Evolutionary conservation across 2,113 vertebrate genomes (phyloP), one percentile per base, ranked within the genome.

Genomic region (Gobiocypris rarus): DNA sequence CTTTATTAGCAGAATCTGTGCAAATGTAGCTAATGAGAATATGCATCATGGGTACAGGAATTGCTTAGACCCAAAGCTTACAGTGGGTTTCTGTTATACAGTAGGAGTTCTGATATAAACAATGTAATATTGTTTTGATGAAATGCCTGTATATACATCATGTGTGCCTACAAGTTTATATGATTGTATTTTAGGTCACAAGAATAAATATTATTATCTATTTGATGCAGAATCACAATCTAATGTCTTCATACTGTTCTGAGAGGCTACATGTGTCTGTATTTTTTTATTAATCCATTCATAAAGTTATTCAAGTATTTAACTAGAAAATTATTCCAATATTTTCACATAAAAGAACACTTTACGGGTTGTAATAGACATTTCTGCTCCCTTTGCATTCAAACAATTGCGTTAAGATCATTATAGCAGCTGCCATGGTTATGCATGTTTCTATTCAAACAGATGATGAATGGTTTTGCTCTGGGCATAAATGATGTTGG

Each of bases 151-250:
- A 83, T 73, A 86, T 58, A 73, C 73, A 87, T 87, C 81, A 86
- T 88, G 87, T 88, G 87, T 88, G 87, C 87, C 84, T 88, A 88
- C 52, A 86, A 77, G 77, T 86, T 88, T 88, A 78, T 88, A 87
- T 63, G 48, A 84, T 38, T 88, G 87, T 76, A 84, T 52, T 81
- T 83, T 81, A 82, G 13, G 52, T 83, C 31, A 74, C 63, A 71
- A 79, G 54, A 87, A 87, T 87, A 87, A 85, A 87, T 38, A 61
- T 70, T 75, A 43, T 61, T 79, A 58, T 83, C 75, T 69, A 87
- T 83, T 87, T 81, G 31, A 85, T n/a, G 48, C 8, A 48, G 59
- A 76, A 76, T 76, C 59, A 19, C 43, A 45, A 13, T 54, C n/a
- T 9, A 26, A 26, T 31, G 26, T 17, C 24, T 61, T 48, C 50